phyloP scores from a whole-genome alignment of 2,113 vertebrate species.

The Hipposideros armiger region DNA sequence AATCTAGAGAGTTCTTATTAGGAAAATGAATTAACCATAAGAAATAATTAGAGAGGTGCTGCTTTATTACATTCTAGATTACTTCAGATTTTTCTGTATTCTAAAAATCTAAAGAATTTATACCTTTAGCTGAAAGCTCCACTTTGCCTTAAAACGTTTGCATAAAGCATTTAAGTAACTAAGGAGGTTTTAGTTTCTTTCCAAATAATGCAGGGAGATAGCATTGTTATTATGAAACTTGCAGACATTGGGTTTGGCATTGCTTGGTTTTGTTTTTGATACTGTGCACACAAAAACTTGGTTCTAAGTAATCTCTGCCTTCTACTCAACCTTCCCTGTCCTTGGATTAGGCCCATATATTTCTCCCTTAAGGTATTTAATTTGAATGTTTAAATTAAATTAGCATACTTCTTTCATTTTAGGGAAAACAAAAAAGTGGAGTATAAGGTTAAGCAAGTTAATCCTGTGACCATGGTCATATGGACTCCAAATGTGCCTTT shows the following conservation, averaged over 20 bases:
- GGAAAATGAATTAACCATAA: background rate
- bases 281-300: background rate
- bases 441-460: background rate
- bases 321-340: background rate
- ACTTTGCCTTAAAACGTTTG: background rate
- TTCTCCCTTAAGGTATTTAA: constrained; percentile 14
- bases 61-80: background rate
- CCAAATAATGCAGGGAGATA: background rate
- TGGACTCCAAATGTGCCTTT: background rate
- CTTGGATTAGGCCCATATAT: background rate
- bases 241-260: background rate
- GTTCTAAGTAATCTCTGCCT: background rate
- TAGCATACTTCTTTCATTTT: background rate
- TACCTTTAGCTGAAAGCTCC: background rate
- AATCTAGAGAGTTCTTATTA: background rate
- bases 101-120: constrained; percentile 25
- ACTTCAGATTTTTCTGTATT: background rate
- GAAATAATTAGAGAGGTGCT: background rate
- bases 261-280: background rate
- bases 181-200: background rate
- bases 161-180: background rate
- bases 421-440: background rate
- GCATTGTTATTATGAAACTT: background rate
- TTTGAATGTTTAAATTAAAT: constrained; percentile 47
- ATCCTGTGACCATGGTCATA: background rate